phyloP scores from a whole-genome alignment of 2,888 invertebrate species.

The Embidobia sp. region DNA sequence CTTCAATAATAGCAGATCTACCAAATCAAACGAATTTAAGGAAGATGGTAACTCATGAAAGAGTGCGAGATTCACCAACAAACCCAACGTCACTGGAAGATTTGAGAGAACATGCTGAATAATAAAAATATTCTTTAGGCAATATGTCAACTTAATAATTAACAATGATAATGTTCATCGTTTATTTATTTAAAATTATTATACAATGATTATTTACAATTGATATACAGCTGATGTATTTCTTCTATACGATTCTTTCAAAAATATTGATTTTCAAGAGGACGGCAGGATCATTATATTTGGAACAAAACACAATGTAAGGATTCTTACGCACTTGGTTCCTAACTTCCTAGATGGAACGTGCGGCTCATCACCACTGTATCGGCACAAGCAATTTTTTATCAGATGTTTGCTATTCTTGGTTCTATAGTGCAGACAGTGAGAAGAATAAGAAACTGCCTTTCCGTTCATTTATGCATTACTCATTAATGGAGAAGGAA shows the following conservation, averaged over 20 bases:
- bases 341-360: neutral
- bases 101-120: neutral
- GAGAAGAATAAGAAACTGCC: constrained; percentile 8
- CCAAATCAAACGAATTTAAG: neutral
- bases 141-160: no score
- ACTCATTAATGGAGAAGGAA: constrained; percentile 3
- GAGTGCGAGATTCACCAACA: neutral
- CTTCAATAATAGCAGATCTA: neutral
- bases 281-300: neutral
- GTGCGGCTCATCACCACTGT: constrained; percentile 11
- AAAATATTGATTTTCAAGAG: neutral
- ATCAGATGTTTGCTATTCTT: constrained; percentile 27
- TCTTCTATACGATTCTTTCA: neutral
- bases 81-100: neutral
- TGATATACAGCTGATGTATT: neutral
- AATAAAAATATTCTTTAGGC: neutral
- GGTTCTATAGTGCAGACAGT: neutral
- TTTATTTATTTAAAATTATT: no score
- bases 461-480: constrained; percentile 29
- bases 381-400: no score
- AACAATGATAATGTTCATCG: no score
- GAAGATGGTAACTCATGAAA: neutral
- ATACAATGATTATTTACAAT: no score
- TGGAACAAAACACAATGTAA: neutral
- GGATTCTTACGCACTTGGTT: neutral